Evolutionary conservation across 2,797 vertebrate species (phyloP).

Genomic region (Enteromius radiatus): DNA sequence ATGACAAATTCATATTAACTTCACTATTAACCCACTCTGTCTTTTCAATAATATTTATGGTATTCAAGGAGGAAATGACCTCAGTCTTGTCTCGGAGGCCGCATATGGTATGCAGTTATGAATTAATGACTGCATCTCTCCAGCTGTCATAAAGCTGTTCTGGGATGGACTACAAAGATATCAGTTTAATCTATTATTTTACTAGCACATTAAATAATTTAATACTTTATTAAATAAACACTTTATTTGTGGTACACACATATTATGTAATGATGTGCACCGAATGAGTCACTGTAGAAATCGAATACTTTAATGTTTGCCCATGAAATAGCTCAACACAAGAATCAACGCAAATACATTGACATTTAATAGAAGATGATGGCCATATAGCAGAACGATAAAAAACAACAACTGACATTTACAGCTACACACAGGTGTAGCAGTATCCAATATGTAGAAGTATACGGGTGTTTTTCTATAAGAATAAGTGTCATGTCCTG

Average conservation of each 20-base stretch:
- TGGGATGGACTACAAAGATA: slow-evolving; percentile 2
- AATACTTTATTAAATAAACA: neutral
- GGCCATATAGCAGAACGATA: no score
- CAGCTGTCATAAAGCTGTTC: slow-evolving; percentile 23
- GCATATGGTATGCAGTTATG: slow-evolving; percentile 2
- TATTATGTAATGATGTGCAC: no score
- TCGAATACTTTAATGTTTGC: no score
- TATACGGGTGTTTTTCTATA: no score
- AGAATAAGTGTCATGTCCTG: no score
- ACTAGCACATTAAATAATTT: neutral
- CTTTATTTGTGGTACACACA: neutral
- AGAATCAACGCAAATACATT: no score
- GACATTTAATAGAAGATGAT: no score
- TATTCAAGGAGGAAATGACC: neutral
- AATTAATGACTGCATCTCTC: neutral
- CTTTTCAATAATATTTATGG: slow-evolving; percentile 10
- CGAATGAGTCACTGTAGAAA: no score
- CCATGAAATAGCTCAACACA: no score
- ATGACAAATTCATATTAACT: neutral
- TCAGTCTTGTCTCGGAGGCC: neutral
- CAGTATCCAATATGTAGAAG: no score
- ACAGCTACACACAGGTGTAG: no score
- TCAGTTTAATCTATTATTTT: neutral
- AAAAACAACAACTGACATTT: no score
- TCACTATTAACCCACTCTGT: neutral